Evolutionary conservation across 2,888 invertebrate genomes (phyloP).

Genomic region (Acrobasis consociella): DNA sequence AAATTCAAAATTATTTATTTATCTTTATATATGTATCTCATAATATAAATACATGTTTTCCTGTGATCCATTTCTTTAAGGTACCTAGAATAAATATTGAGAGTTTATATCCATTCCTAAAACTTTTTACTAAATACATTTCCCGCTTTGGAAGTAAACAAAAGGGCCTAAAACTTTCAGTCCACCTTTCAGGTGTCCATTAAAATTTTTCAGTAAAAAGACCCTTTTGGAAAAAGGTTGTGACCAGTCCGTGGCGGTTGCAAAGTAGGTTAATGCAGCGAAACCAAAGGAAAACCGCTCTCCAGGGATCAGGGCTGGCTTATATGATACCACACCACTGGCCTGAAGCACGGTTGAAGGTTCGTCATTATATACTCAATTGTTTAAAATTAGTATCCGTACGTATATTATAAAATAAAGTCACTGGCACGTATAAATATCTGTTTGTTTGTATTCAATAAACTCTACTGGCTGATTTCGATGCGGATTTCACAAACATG

Average conservation of each 20-base stretch:
- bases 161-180: slow-evolving; percentile 3
- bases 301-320: slow-evolving; percentile 44
- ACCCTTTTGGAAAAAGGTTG: slow-evolving; percentile 30
- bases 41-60: too few relatives aligned
- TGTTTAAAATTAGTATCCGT: background rate
- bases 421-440: too few relatives aligned
- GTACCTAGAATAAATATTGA: too few relatives aligned
- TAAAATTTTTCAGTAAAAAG: slow-evolving; percentile 23
- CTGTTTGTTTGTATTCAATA: too few relatives aligned
- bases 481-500: too few relatives aligned
- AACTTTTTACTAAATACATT: background rate
- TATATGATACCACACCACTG: slow-evolving; percentile 37
- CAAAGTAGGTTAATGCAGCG: slow-evolving; percentile 62
- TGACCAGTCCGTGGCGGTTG: slow-evolving; percentile 24
- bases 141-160: background rate
- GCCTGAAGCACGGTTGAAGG: too few relatives aligned
- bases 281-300: slow-evolving; percentile 57
- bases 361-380: background rate
- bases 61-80: too few relatives aligned
- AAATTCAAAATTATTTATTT: too few relatives aligned
- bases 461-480: too few relatives aligned
- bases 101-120: background rate
- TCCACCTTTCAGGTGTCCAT: background rate
- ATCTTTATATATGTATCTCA: too few relatives aligned
- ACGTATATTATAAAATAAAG: too few relatives aligned